These are phyloP conservation scores for Aphrocallistes beatrix DNA, from an alignment of 37 sponge, comb jelly and placozoan species.

Conservation along the genomic window DNA sequence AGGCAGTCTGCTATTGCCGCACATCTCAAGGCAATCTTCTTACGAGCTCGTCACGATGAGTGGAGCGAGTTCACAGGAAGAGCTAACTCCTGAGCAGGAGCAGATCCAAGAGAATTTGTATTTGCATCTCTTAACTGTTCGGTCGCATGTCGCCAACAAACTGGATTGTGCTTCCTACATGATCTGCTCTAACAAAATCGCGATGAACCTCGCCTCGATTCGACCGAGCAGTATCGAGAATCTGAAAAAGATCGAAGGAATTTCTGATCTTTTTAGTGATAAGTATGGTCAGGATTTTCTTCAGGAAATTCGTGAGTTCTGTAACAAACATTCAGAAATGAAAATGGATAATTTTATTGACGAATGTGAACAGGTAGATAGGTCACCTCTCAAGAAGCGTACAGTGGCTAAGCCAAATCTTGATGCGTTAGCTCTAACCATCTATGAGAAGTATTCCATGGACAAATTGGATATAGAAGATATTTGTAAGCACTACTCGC, in stretches of 20 bases:
- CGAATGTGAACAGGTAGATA: background rate
- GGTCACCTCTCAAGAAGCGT: background rate
- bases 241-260: background rate
- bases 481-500: background rate
- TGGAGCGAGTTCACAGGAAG: background rate
- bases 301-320: background rate
- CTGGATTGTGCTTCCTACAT: constrained; percentile 5
- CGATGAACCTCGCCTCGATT: background rate
- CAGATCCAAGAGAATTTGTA: background rate
- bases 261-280: background rate
- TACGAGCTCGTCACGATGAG: background rate
- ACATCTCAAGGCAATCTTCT: background rate
- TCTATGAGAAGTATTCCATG: background rate
- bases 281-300: background rate
- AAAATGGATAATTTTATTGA: background rate
- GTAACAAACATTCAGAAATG: background rate
- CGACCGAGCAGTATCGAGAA: background rate
- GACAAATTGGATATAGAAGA: background rate
- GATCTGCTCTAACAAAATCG: background rate
- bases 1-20: background rate
- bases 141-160: background rate
- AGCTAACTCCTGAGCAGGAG: background rate
- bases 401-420: background rate
- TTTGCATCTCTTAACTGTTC: background rate
- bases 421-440: background rate